Conservation (phyloP, 2,797 vertebrate genomes). For the Myiothlypis coronata region DNA sequence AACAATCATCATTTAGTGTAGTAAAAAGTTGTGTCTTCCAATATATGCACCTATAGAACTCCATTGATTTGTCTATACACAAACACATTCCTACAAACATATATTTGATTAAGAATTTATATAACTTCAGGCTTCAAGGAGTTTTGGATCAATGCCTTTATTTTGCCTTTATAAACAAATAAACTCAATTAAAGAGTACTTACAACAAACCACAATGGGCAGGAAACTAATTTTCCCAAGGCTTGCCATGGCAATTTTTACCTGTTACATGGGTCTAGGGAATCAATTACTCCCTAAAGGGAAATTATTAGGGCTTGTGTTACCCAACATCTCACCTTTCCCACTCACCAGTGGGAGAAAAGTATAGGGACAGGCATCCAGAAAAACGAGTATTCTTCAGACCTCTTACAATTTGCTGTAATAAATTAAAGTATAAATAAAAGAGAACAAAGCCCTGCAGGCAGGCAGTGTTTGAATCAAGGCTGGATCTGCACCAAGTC, state of each 20-base stretch:
- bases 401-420: background rate
- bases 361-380: background rate
- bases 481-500: background rate
- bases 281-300: slow-evolving; percentile 1
- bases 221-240: background rate
- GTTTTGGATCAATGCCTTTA: slow-evolving; percentile 33
- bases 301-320: background rate
- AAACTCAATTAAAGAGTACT: slow-evolving; percentile 39
- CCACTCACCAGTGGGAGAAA: background rate
- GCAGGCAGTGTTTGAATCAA: background rate
- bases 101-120: slow-evolving; percentile 54
- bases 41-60: background rate
- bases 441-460: background rate
- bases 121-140: slow-evolving; percentile 23
- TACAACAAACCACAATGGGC: background rate
- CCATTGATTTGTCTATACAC: background rate
- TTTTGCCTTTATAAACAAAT: slow-evolving; percentile 34
- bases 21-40: background rate
- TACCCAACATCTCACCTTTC: background rate
- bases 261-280: background rate
- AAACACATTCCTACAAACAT: background rate
- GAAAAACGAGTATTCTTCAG: background rate
- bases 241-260: background rate
- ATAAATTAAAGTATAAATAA: background rate
- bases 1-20: background rate